phyloP scores from a whole-genome alignment of 2,113 vertebrate genomes.

The Myotis brandtii region DNA sequence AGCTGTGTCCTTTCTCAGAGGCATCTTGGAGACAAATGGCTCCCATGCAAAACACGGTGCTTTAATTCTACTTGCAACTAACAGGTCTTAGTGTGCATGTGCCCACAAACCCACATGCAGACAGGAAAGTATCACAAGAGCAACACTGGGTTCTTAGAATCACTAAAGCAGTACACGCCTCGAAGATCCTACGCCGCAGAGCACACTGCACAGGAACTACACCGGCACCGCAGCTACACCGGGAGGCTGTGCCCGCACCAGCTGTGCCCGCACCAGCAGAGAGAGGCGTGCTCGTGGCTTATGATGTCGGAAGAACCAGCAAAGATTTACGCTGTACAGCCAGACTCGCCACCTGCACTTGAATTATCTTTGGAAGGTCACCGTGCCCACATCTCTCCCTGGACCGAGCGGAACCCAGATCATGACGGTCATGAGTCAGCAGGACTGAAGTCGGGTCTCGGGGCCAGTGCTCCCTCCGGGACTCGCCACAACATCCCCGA shows the following conservation, averaged over 20 bases:
- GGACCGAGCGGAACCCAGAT: not conserved
- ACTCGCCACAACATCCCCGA: rapidly evolving
- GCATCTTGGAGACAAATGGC: not conserved
- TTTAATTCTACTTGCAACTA: not conserved
- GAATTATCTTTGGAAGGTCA: not conserved
- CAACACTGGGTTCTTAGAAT: not conserved
- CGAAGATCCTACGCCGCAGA: not conserved
- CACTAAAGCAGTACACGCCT: too few species aligned
- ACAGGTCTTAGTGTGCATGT: too few species aligned
- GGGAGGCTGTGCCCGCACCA: not conserved
- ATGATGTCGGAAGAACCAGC: rapidly evolving
- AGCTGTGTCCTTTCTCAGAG: not conserved
- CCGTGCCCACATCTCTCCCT: not conserved
- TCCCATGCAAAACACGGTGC: not conserved
- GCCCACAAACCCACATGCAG: not conserved
- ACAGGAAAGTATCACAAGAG: not conserved
- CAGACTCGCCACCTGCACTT: not conserved
- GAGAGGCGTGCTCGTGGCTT: not conserved
- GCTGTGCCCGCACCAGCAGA: not conserved
- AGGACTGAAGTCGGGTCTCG: not conserved
- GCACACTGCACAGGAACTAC: not conserved
- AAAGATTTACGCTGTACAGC: not conserved
- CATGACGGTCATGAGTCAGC: not conserved
- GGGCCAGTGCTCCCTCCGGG: not conserved
- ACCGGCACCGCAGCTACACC: rapidly evolving